Evolutionary conservation across 2,797 vertebrate genomes (phyloP), one percentile per base, ranked within the genome.

Genomic region (Lophotriccus pileatus): DNA sequence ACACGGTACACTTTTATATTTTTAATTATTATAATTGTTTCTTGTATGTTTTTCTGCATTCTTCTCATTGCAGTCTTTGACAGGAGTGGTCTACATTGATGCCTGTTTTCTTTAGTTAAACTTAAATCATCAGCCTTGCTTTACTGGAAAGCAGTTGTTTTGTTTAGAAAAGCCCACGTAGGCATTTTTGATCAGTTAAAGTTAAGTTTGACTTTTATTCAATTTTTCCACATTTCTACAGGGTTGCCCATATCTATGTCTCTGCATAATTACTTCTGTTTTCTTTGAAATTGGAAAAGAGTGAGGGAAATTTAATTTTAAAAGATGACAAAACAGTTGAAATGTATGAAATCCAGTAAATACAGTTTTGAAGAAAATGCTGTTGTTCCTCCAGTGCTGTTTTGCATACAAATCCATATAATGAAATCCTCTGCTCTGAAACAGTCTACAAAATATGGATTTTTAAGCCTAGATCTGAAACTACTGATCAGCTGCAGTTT

Each of bases 391-490:
- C 14, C 28, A 28, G 43, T 34, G 59, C 36, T 67, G 34, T 56
- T 76, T 64, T 58, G 23, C 37, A 21, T 16, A 37, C 28, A 47
- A 49, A n/a, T 27, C 16, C 60, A 52, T 28, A 9, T 9, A 14
- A 24, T 15, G 15, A 63, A 63, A 13, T 37, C 32, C 25, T 56
- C 15, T 63, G 23, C 52, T 85, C 55, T 77, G 49, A 13, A 62
- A 9, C 2, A 25, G 3, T 6, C 10, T 64, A 2, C 18, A 23
- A 32, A 83, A 49, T 7, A 2, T 0, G 11, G 22, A 3, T 43
- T 80, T 95, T 84, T 3, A 7, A 55, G n/a, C 53, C 62, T 66
- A 21, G 37, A 7, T 39, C 23, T 46, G 23, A 30, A 30, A 5
- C 9, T 55, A 1, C 17, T 7, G 39, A 50, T 56, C 44, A 79